Percentiles rank a stretch among this genome's conserved stretches.
phyloP scores from a whole-genome alignment of 2,888 invertebrate genomes.

The Rotaria macrura region DNA sequence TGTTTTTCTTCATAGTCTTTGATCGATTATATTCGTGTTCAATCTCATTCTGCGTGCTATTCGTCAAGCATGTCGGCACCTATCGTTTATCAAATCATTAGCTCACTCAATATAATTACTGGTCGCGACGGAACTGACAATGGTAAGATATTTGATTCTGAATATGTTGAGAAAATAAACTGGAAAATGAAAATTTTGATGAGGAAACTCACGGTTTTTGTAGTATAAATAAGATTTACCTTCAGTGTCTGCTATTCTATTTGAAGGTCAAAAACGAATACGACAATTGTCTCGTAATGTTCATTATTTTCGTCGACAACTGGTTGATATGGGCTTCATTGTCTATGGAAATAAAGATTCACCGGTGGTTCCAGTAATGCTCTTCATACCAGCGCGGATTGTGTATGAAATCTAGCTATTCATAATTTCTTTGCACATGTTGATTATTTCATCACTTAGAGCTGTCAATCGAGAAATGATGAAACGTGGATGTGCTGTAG shows the following conservation, averaged over 20 bases:
- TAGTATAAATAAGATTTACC: background rate
- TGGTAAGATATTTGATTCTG: no score
- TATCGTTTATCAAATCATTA: slow-evolving; percentile 69
- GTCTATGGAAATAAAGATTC: slow-evolving; percentile 83
- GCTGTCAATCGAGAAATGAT: slow-evolving; percentile 70
- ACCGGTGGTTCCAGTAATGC: slow-evolving; percentile 86
- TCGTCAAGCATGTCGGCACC: slow-evolving; percentile 78
- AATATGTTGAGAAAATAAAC: no score
- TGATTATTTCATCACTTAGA: no score
- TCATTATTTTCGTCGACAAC: slow-evolving; percentile 64
- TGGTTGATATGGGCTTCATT: slow-evolving; percentile 79
- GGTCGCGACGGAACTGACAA: background rate
- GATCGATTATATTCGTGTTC: slow-evolving; percentile 22
- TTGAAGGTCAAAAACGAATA: slow-evolving; percentile 53
- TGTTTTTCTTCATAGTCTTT: background rate
- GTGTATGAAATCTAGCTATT: no score
- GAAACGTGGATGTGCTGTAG: slow-evolving; percentile 68
- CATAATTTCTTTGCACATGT: no score
- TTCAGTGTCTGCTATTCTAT: background rate
- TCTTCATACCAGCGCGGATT: slow-evolving; percentile 87
- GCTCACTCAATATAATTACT: background rate
- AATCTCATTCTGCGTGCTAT: slow-evolving; percentile 73
- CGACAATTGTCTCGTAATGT: slow-evolving; percentile 68
- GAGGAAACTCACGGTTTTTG: background rate
- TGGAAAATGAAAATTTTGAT: background rate